Conservation (phyloP, 2,888 invertebrate species). For the Marasmarcha lunaedactyla region DNA sequence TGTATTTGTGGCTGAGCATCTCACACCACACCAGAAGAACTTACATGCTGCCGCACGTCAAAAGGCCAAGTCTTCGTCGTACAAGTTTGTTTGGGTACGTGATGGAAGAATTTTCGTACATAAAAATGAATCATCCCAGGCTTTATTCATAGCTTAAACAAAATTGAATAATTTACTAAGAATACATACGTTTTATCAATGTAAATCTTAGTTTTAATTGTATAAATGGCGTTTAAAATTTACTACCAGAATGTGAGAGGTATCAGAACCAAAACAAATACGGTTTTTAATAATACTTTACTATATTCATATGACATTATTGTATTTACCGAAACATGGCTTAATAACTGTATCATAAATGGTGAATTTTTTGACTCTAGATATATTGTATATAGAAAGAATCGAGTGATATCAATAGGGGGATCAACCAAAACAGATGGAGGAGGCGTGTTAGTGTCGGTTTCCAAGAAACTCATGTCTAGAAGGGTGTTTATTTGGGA, state of each 20-base stretch:
- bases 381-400: not conserved
- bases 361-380: constrained; percentile 1
- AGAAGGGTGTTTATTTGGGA: no score
- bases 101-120: constrained; percentile 3
- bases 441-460: no score
- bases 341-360: constrained; percentile 1
- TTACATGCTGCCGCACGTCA: not conserved
- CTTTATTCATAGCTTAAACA: constrained; percentile 2
- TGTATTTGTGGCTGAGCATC: constrained; percentile 5
- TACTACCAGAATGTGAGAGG: constrained; percentile 3
- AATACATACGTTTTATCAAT: not conserved
- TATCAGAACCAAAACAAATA: constrained; percentile 4
- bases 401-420: not conserved
- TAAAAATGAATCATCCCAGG: constrained; percentile 2
- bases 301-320: constrained; percentile 2
- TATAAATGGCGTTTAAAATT: not conserved
- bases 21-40: not conserved
- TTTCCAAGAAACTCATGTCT: no score
- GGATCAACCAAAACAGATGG: not conserved
- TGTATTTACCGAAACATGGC: constrained; percentile 1
- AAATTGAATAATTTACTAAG: not conserved
- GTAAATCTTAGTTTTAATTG: not conserved
- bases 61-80: not conserved
- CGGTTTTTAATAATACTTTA: constrained; percentile 1
- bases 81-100: not conserved